These are phyloP conservation scores for Stictonetta naevosa DNA, from an alignment of 2,113 vertebrate genomes.

Conservation along the genomic window DNA sequence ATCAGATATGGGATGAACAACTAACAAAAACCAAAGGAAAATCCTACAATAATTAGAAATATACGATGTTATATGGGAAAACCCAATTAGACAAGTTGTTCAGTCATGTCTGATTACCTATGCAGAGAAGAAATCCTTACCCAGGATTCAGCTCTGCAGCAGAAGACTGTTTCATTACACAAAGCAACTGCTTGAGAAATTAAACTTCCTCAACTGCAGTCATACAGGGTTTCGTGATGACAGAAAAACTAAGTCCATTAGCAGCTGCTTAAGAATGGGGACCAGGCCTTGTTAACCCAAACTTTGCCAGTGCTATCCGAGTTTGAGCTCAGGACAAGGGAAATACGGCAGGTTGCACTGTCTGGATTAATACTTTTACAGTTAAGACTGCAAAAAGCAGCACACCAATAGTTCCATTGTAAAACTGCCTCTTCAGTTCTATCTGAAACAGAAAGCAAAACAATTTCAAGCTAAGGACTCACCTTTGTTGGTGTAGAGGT, in stretches of 20 bases:
- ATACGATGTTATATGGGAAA: not conserved
- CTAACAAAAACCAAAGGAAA: not conserved
- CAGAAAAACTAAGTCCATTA: not conserved
- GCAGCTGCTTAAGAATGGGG: not conserved
- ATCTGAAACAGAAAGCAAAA: not conserved
- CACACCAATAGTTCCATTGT: not conserved
- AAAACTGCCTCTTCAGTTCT: not conserved
- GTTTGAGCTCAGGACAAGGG: not conserved
- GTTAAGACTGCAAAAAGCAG: not conserved
- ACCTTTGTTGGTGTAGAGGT: slow-evolving; percentile 93
- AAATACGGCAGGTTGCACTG: not conserved
- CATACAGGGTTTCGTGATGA: not conserved
- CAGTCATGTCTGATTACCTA: not conserved
- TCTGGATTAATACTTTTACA: not conserved
- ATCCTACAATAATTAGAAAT: not conserved
- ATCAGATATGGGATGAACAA: not conserved
- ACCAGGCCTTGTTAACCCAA: fast-evolving
- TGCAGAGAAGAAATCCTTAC: not conserved
- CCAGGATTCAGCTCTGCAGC: not conserved
- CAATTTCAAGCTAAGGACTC: not conserved
- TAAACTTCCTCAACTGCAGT: not conserved
- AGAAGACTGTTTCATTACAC: not conserved
- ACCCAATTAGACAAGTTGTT: slow-evolving; percentile 5
- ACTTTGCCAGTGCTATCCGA: not conserved
- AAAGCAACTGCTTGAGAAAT: not conserved